Conservation (phyloP, 2,113 vertebrate species). For the Oreamnos americanus region DNA sequence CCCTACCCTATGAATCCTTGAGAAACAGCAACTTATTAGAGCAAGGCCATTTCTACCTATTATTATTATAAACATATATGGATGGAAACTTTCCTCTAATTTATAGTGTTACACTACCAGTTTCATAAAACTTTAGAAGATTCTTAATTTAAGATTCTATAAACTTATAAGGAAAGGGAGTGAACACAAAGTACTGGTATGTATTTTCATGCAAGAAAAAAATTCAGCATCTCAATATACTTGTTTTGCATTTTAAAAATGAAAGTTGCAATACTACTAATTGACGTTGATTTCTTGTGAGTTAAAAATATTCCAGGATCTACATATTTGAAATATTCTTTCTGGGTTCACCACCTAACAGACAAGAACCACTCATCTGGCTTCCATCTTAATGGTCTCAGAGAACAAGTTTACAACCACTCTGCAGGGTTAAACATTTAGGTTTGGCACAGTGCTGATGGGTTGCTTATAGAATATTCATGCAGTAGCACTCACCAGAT, state of each 20-base stretch:
- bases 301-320: constrained; percentile 1
- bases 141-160: constrained; percentile 7
- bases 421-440: neutral
- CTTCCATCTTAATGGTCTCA: neutral
- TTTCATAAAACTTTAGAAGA: constrained; percentile 20
- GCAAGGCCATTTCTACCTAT: neutral
- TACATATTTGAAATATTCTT: constrained; percentile 16
- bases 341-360: neutral
- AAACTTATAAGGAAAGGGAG: neutral
- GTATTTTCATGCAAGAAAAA: constrained; percentile 17
- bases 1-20: neutral
- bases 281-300: neutral
- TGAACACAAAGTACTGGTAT: neutral
- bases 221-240: neutral
- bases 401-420: neutral
- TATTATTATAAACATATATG: neutral
- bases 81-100: neutral
- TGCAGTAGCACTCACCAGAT: neutral
- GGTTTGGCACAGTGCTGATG: neutral
- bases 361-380: neutral
- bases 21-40: constrained; percentile 5
- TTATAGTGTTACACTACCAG: neutral
- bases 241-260: neutral
- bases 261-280: neutral
- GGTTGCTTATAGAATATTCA: neutral